Evolutionary conservation across 1,140 invertebrate species (phyloP).

Genomic region (Oryzaephilus surinamensis): DNA sequence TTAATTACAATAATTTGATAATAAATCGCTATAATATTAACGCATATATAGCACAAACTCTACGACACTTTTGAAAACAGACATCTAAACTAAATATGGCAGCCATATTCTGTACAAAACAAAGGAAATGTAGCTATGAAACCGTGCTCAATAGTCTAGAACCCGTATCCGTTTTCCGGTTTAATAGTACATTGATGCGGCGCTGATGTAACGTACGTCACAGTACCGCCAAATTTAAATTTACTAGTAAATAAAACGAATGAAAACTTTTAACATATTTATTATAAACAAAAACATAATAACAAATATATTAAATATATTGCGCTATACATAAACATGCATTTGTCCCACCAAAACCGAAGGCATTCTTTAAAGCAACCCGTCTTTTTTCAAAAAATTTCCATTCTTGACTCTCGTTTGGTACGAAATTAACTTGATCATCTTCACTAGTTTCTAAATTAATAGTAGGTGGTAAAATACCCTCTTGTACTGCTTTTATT

Average conservation of each 20-base stretch:
- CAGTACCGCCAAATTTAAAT: conserved; percentile 6
- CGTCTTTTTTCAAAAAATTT: conserved; percentile 37
- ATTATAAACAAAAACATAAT: too few species aligned
- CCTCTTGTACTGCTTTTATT: conserved; percentile 62
- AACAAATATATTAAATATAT: too few species aligned
- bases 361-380: conserved; percentile 93
- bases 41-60: conserved; percentile 27
- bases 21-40: conserved; percentile 25
- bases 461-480: conserved; percentile 77
- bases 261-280: not conserved
- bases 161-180: conserved; percentile 32
- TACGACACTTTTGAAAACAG: conserved; percentile 36
- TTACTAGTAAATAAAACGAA: not conserved
- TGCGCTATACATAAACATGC: conserved; percentile 70
- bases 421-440: conserved; percentile 62
- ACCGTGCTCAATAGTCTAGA: conserved; percentile 31
- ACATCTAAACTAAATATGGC: conserved; percentile 39
- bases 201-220: conserved; percentile 12
- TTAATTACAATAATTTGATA: conserved; percentile 18
- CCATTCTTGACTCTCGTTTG: conserved; percentile 52
- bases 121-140: conserved; percentile 37
- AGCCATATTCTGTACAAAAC: conserved; percentile 38
- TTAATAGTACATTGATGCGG: conserved; percentile 17
- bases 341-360: conserved; percentile 98
- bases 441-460: conserved; percentile 66